Percentiles rank a stretch among this genome's conserved stretches.
phyloP scores from a whole-genome alignment of 2,113 vertebrate genomes.

The Amblyopsis rosae region DNA sequence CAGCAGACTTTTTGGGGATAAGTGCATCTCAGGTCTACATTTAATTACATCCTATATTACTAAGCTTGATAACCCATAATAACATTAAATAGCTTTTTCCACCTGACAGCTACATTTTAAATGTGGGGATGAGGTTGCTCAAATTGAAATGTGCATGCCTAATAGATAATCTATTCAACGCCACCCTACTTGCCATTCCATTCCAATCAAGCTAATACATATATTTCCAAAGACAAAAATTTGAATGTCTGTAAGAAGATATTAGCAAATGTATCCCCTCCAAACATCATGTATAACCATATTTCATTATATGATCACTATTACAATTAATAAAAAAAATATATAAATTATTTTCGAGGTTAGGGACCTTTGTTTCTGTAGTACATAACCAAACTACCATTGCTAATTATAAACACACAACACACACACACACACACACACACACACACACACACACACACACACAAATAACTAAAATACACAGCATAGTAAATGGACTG shows the following conservation, averaged over 20 bases:
- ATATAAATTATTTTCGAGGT: no score
- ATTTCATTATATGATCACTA: no score
- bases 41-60: constrained; percentile 54
- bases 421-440: no score
- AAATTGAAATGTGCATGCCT: constrained; percentile 28
- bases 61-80: constrained; percentile 53
- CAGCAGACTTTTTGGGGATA: constrained; percentile 33
- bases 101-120: constrained; percentile 48
- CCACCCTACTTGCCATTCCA: constrained; percentile 23
- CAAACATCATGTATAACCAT: no score
- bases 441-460: no score
- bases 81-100: constrained; percentile 62
- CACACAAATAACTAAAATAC: not conserved
- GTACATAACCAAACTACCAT: no score
- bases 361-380: no score
- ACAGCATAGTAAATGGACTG: not conserved
- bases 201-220: constrained; percentile 23
- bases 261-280: not conserved
- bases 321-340: no score
- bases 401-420: no score
- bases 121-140: constrained; percentile 26
- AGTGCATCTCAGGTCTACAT: constrained; percentile 47
- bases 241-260: constrained; percentile 18
- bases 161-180: constrained; percentile 34
- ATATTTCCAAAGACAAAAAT: constrained; percentile 1